Base-by-base conservation (phyloP, 2,888 invertebrate species). In the Mesoligia furuncula region DNA sequence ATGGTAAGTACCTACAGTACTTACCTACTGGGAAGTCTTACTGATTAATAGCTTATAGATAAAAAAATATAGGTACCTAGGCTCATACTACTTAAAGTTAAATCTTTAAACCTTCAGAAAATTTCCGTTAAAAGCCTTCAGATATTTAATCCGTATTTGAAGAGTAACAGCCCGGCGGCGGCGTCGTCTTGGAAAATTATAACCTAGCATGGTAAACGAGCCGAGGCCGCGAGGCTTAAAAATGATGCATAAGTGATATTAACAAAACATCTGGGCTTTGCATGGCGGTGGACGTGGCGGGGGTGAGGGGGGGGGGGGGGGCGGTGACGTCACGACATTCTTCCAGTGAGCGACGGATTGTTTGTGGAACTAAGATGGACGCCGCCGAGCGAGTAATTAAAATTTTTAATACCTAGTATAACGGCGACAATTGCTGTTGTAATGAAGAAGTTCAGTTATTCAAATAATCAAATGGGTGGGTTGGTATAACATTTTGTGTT, bases 401-500 rank as follows among this genome's bases (percentile, higher is more conserved):
- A 83, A 70, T 45, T 64, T 75, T 69, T 83, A 73, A 51, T 69
- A n/a, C n/a, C n/a, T n/a, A 65, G 48, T 39, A 69, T 27, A 42
- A 62, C 48, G 65, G 17, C 31, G 48, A 45, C 36, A 78, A 82
- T 75, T 69, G 48, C 48, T 67, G 70, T 68, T 71, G 74, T 78
- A 51, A 73, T 73, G 73, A 77, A 65, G 70, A 73, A 65, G 54
- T 80, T 79, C 36, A 24, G 65, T 74, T 79, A 74, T 73, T 80
- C 42, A 59, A 61, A 45, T 79, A 69, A 74, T 61, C 45, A 20
- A 36, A 36, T 51, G 42, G 31, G 17, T 72, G 9, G 39, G n/a
- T 13, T 11, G 48, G 31, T 73, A 15, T 24, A 61, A 76, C 39
- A 48, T 72, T 45, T 11, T 64, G n/a, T 36, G 13, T 48, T 67